Conservation (phyloP, 2,113 vertebrate species). For the Mustela lutreola region DNA sequence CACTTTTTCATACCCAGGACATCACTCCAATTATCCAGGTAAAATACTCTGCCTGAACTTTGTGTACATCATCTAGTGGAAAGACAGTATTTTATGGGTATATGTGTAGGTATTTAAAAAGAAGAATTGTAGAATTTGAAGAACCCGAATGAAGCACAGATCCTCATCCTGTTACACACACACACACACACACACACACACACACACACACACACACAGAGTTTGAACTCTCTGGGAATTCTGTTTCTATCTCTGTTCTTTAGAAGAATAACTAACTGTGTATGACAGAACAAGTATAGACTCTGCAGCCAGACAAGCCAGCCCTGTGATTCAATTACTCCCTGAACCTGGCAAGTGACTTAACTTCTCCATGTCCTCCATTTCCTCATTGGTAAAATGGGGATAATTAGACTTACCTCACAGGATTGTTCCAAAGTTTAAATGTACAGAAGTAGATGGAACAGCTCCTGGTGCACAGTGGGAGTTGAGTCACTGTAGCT, state of each 20-base stretch:
- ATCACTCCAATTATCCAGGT: background rate
- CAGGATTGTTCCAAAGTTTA: background rate
- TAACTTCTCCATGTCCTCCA: background rate
- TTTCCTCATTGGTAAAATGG: conserved; percentile 7
- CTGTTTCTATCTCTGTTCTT: background rate
- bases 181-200: background rate
- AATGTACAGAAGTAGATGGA: background rate
- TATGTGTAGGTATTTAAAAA: background rate
- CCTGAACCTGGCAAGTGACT: background rate
- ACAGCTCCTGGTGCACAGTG: background rate
- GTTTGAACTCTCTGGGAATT: background rate
- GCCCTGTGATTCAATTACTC: background rate
- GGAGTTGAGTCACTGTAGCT: background rate
- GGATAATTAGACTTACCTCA: background rate
- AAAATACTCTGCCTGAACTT: background rate
- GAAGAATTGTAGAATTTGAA: background rate
- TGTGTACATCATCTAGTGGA: background rate
- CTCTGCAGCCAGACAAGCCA: background rate
- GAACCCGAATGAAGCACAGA: background rate
- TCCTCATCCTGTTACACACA: background rate
- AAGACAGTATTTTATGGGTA: background rate
- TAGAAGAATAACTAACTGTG: background rate
- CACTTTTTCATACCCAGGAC: background rate
- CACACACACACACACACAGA: background rate
- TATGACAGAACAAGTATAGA: background rate